These are phyloP conservation scores for Eublepharis macularius DNA, from an alignment of 2,113 vertebrate species.

Conservation along the genomic window DNA sequence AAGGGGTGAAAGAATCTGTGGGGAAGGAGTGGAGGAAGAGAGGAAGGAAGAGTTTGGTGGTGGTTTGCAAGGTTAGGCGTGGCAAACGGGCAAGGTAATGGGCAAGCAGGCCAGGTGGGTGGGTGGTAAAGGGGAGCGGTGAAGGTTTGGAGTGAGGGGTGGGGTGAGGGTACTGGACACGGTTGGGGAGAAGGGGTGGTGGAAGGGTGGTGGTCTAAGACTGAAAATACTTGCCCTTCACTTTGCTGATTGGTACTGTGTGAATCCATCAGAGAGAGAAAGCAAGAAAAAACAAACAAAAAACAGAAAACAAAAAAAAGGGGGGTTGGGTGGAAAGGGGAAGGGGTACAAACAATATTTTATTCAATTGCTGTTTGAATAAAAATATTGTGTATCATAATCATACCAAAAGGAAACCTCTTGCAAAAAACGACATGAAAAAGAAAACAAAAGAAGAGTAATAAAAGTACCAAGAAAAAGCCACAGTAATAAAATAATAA, in stretches of 20 bases:
- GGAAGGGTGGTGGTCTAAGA: conserved; percentile 93
- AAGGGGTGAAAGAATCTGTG: conserved; percentile 65
- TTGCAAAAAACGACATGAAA: conserved; percentile 80
- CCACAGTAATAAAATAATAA: conserved; percentile 65
- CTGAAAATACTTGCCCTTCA: conserved; percentile 99
- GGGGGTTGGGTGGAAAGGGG: conserved; percentile 88
- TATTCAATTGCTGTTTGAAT: conserved; percentile 99
- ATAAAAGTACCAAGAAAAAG: conserved; percentile 57
- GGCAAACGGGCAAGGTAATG: conserved; percentile 79
- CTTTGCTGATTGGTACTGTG: conserved; percentile 91
- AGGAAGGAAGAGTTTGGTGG: conserved; percentile 72
- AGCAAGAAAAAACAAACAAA: conserved; percentile 98
- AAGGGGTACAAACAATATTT: conserved; percentile 99
- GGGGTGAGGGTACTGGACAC: conserved; percentile 69
- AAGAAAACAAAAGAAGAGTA: conserved; percentile 69
- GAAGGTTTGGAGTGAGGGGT: conserved; percentile 68
- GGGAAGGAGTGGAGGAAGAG: conserved; percentile 45
- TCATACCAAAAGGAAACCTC: conserved; percentile 87
- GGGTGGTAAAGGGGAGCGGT: conserved; percentile 71
- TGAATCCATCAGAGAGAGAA: conserved; percentile 99
- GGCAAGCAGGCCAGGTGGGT: conserved; percentile 71
- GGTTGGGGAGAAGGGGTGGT: conserved; percentile 73
- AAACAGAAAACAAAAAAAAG: conserved; percentile 95
- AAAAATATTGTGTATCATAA: conserved; percentile 99
- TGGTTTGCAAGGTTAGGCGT: conserved; percentile 70